A percentile compares a stretch with the other conserved stretches of the same genome.
Conservation (phyloP, 2,797 vertebrate genomes). For the Rhadinocentrus ornatus region DNA sequence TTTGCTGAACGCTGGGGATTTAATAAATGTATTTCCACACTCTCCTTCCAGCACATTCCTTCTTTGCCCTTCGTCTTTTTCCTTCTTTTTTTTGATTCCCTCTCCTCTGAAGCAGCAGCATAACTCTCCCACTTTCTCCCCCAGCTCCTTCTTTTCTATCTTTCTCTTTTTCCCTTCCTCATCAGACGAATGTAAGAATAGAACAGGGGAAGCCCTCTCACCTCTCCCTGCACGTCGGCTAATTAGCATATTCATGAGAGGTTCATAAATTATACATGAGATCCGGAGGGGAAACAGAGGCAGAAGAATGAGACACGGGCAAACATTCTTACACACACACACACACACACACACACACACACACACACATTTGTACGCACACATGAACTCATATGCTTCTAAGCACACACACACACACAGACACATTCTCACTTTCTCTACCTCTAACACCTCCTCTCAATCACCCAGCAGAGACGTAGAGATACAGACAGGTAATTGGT, state of each 20-base stretch:
- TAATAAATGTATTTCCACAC: constrained; percentile 75
- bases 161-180: constrained; percentile 62
- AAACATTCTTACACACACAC: constrained; percentile 51
- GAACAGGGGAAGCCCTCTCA: constrained; percentile 88
- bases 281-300: constrained; percentile 83
- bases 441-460: constrained; percentile 66
- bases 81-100: constrained; percentile 50
- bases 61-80: constrained; percentile 55
- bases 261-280: constrained; percentile 86
- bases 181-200: constrained; percentile 85
- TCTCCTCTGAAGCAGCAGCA: constrained; percentile 51
- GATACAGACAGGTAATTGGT: constrained; percentile 80
- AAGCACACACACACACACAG: constrained; percentile 19
- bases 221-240: constrained; percentile 82
- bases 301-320: constrained; percentile 76
- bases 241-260: constrained; percentile 88
- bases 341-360: constrained; percentile 10
- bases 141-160: constrained; percentile 41
- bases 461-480: constrained; percentile 71
- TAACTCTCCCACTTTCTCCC: constrained; percentile 36
- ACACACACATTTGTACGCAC: not conserved
- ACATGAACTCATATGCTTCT: constrained; percentile 6
- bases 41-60: constrained; percentile 64
- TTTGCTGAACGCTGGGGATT: constrained; percentile 73
- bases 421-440: constrained; percentile 61